Evolutionary conservation across 2,113 vertebrate species (phyloP).

Genomic region (Corythaixoides concolor): DNA sequence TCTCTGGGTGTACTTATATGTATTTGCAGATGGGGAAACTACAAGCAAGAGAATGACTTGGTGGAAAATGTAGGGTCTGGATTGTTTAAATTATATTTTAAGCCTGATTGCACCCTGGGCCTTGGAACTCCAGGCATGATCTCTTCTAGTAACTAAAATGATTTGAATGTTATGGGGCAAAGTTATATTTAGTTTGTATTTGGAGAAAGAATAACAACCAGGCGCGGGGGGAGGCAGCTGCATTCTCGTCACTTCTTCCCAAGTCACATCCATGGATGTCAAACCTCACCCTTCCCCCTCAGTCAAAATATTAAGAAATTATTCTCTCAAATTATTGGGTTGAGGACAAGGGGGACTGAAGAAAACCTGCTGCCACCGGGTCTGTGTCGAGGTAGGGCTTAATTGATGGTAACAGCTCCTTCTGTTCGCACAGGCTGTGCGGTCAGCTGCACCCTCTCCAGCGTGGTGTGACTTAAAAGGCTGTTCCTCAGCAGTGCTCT

Average conservation of each 20-base stretch:
- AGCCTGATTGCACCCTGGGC: constrained; percentile 50
- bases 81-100: constrained; percentile 56
- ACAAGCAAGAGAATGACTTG: not conserved
- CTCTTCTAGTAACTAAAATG: constrained; percentile 57
- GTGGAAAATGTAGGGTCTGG: constrained; percentile 28
- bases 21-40: not conserved
- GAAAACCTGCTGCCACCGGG: not conserved
- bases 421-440: not conserved
- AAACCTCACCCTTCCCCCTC: not conserved
- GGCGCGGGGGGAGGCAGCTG: constrained; percentile 1
- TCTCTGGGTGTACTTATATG: not conserved
- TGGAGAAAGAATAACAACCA: constrained; percentile 57
- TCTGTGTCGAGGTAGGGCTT: not conserved
- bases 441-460: not conserved
- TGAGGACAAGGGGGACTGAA: not conserved
- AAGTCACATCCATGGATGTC: not conserved
- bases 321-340: not conserved
- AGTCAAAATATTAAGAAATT: not conserved
- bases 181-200: constrained; percentile 64
- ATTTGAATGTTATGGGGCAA: constrained; percentile 60
- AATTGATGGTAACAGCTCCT: not conserved
- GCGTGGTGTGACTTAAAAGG: not conserved
- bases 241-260: constrained; percentile 44
- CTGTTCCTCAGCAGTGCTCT: not conserved
- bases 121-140: constrained; percentile 65